These are phyloP conservation scores for Drosophila malerkotliana DNA, from an alignment of 1,140 invertebrate species.

Conservation along the genomic window DNA sequence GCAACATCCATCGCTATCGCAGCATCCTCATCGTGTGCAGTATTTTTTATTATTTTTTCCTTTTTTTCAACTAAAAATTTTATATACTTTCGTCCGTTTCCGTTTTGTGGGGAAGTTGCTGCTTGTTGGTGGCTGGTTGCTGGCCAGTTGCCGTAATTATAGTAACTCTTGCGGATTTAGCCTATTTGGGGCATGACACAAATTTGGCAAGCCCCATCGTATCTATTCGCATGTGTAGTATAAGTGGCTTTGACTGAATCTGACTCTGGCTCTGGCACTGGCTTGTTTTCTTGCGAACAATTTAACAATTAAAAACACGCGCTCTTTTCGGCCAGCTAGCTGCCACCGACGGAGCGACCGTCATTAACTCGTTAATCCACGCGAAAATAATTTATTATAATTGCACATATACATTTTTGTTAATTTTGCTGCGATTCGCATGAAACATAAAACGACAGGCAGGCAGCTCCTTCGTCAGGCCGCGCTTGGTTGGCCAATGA, in stretches of 20 bases:
- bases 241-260: slow-evolving; percentile 19
- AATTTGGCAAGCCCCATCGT: slow-evolving; percentile 68
- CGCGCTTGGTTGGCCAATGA: slow-evolving; percentile 62
- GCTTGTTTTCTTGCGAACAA: slow-evolving; percentile 72
- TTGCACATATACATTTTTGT: slow-evolving; percentile 66
- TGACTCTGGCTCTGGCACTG: slow-evolving; percentile 1
- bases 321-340: slow-evolving; percentile 50
- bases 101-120: slow-evolving; percentile 54
- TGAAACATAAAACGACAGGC: slow-evolving; percentile 56
- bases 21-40: slow-evolving; percentile 13
- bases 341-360: slow-evolving; percentile 49
- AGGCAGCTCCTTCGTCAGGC: slow-evolving; percentile 17
- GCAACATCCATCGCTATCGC: slow-evolving; percentile 35
- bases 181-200: slow-evolving; percentile 82
- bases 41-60: slow-evolving; percentile 23
- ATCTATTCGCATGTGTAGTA: slow-evolving; percentile 17
- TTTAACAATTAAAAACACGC: slow-evolving; percentile 81
- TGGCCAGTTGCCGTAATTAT: slow-evolving; percentile 50
- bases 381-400: slow-evolving; percentile 82
- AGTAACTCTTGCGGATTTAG: slow-evolving; percentile 54
- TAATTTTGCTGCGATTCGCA: slow-evolving; percentile 60
- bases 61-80: slow-evolving; percentile 20
- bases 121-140: not conserved
- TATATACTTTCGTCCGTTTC: slow-evolving; percentile 47
- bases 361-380: slow-evolving; percentile 80